phyloP scores from a whole-genome alignment of 2,888 invertebrate species.

The Limenitis camilla region DNA sequence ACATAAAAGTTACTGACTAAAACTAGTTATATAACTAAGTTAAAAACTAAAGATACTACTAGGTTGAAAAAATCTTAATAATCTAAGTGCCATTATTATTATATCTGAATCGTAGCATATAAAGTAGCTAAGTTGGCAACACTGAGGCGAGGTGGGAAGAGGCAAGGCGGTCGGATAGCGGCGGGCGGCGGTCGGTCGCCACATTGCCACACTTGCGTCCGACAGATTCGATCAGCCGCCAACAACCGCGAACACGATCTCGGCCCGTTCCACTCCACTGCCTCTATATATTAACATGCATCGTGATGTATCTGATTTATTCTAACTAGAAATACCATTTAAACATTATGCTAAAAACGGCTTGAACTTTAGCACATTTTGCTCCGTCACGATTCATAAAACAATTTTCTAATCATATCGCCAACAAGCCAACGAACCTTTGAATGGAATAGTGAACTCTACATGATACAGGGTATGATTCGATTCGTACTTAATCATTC shows the following conservation, averaged over 20 bases:
- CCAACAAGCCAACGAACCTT: constrained; percentile 39
- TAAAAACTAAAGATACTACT: too few species aligned
- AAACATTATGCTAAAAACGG: background rate
- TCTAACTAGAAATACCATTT: constrained; percentile 26
- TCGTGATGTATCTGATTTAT: background rate
- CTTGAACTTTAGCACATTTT: constrained; percentile 32
- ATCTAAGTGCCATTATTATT: too few species aligned
- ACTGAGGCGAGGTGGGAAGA: constrained; percentile 18
- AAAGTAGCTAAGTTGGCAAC: too few species aligned
- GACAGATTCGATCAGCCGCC: constrained; percentile 53
- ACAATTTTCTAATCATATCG: constrained; percentile 2
- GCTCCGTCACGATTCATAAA: constrained; percentile 27
- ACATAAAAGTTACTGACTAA: too few species aligned
- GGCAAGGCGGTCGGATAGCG: constrained; percentile 27
- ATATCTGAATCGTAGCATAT: too few species aligned
- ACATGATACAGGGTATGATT: constrained; percentile 2
- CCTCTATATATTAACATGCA: constrained; percentile 4
- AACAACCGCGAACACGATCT: constrained; percentile 47
- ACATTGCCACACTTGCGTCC: constrained; percentile 34
- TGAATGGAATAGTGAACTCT: constrained; percentile 47
- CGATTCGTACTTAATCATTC: too few species aligned
- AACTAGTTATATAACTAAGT: too few species aligned
- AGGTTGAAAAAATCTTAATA: too few species aligned
- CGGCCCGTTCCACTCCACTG: constrained; percentile 32
- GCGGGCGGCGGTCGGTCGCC: too few species aligned